Evolutionary conservation across 2,888 invertebrate species (phyloP), one percentile per base, ranked within the genome.

Genomic region (Latrodectus hesperus): DNA sequence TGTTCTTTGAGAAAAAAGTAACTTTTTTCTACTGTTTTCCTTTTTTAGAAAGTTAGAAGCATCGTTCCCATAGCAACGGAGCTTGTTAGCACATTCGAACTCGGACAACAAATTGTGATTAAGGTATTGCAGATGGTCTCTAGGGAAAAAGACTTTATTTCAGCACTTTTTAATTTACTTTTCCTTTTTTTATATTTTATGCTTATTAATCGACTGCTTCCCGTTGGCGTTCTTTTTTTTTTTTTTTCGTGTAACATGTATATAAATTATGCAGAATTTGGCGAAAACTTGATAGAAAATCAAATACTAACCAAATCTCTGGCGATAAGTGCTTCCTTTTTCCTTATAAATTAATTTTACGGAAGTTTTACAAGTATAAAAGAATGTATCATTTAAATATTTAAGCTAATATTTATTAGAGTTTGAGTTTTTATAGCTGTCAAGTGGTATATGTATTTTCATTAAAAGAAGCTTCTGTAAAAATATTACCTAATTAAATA

Each of bases 21-120:
- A 12, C 60, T 38, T 71, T 78, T 60, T 71, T 71, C 22, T 67
- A 26, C 53, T 16, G 8, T 70, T 10, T 26, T 51, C 22, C 10
- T 70, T 55, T 49, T 71, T 49, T 60, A 12, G 26, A 52, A 76
- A 38, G 78, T 52, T 77, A 12, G 12, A 12, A 16, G 12, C 60
- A 12, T 60, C 60, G 84, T 84, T 67, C 12, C 72, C 78, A 78
- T 84, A 67, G 78, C 8, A 65, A 78, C 84, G 14, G 17, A 64
- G 60, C 78, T 78, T 77, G 84, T 84, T 84, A 84, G 82, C 75
- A 84, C 78, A 38, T 73, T 84, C 65, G 17, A 84, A 84, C 77
- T 84, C 84, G 77, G 78, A 84, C 84, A 78, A 72, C 77, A 73
- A 84, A 84, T 65, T 78, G 72, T 84, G 84, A 84, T 84, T 84